Evolutionary conservation across 2,113 vertebrate species (phyloP), one percentile per base, ranked within the genome.

Genomic region (Chinchilla lanigera): DNA sequence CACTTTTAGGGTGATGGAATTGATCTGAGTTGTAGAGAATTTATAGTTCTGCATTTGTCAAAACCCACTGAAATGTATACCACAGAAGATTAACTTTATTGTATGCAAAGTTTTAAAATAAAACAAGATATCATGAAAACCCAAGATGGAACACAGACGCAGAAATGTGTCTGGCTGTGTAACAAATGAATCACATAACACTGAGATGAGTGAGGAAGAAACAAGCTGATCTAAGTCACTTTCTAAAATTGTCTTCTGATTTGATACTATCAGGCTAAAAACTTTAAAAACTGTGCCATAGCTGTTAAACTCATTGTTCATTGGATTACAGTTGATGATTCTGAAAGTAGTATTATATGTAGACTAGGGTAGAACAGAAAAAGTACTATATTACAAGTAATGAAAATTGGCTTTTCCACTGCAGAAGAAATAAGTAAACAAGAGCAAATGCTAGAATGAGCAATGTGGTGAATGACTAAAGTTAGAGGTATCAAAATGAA

Each of bases 171-270:
- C 78, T 89, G n/a, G 78, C 90, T 90, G 38, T 82, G 63, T 69
- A 93, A 92, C 85, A 95, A 96, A 92, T 86, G 10, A 78, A 86
- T 92, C 73, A 71, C 14, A 75, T 69, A 71, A 54, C 61, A 50
- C 60, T 89, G 52, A 82, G 56, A 71, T 47, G 35, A 47, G 12
- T 56, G 9, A 86, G 20, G 54, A 69, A 58, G 30, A 65, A 88
- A 63, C 28, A 56, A 95, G 30, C 5, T 84, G 60, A 93, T 91
- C 38, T 92, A 91, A 80, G 52, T 41, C 56, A 75, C 41, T 89
- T 94, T 41, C 1, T 78, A 54, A 95, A 93, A 75, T 89, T 89
- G 11, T 82, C 60, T 93, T 95, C 93, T 92, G 60, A 95, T 92
- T 89, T 95, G 84, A 91, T 83, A 30, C 13, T 67, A 3, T 78